Evolutionary conservation across 2,797 vertebrate species (phyloP).

Genomic region (Enteromius treurensis): DNA sequence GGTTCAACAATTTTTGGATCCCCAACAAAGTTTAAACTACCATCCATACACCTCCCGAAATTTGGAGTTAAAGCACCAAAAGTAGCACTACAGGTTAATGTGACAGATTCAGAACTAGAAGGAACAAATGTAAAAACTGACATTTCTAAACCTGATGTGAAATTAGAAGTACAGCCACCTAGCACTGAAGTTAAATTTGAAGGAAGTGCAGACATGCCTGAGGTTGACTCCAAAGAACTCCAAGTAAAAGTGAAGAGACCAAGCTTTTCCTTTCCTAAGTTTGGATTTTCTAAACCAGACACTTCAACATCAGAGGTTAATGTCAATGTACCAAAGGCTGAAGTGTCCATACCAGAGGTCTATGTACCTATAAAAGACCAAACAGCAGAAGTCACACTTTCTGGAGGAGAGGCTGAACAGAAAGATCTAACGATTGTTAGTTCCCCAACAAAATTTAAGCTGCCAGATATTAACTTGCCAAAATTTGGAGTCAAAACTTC

Average conservation of each 20-base stretch:
- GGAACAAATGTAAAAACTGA: constrained; percentile 44
- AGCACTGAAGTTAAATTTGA: constrained; percentile 25
- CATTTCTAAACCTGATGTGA: rapidly evolving
- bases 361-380: constrained; percentile 11
- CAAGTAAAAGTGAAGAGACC: constrained; percentile 36
- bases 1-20: constrained; percentile 42
- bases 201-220: constrained; percentile 30
- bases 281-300: constrained; percentile 54
- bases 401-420: constrained; percentile 23
- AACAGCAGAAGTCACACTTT: constrained; percentile 11
- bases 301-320: constrained; percentile 59
- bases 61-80: constrained; percentile 59
- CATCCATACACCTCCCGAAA: constrained; percentile 55
- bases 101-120: constrained; percentile 50
- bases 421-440: constrained; percentile 38
- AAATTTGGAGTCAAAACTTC: constrained; percentile 42
- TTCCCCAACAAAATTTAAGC: constrained; percentile 64
- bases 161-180: not conserved
- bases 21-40: constrained; percentile 55
- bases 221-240: constrained; percentile 46
- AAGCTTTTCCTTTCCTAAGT: constrained; percentile 57
- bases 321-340: constrained; percentile 54
- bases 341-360: constrained; percentile 42
- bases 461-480: constrained; percentile 64
- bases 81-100: not conserved